Conservation (phyloP, 1,140 invertebrate species). For the Coelopa frigida region DNA sequence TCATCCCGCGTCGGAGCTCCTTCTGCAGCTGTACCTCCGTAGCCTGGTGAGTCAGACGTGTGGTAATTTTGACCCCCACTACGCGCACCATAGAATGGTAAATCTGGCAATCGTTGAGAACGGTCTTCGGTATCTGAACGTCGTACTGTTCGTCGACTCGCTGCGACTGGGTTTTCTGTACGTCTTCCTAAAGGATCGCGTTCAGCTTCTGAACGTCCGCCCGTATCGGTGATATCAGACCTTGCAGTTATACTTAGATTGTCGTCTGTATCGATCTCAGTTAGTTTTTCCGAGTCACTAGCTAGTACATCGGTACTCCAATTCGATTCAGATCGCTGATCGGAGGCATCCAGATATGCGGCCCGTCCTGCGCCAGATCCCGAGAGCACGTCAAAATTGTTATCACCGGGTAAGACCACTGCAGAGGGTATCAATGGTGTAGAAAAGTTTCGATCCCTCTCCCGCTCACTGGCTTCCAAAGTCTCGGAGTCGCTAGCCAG, state of each 20-base stretch:
- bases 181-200: constrained; percentile 15
- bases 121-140: no score
- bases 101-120: no score
- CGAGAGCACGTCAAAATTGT: constrained; percentile 29
- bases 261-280: constrained; percentile 80
- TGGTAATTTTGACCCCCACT: no score
- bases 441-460: constrained; percentile 46
- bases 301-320: constrained; percentile 96
- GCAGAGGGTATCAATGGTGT: constrained; percentile 41
- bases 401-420: constrained; percentile 41
- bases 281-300: constrained; percentile 87
- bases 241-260: constrained; percentile 63
- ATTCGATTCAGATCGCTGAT: constrained; percentile 86
- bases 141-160: no score
- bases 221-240: constrained; percentile 59
- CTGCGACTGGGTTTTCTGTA: no score
- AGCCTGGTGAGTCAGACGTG: no score
- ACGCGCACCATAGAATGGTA: no score
- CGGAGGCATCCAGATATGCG: constrained; percentile 61
- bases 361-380: constrained; percentile 8
- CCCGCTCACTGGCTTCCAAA: constrained; percentile 57
- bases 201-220: constrained; percentile 57
- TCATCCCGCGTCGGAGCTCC: no score
- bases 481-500: constrained; percentile 91
- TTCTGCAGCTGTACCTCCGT: no score